phyloP scores from a whole-genome alignment of 1,140 invertebrate genomes.

The Euwallacea fornicatus region DNA sequence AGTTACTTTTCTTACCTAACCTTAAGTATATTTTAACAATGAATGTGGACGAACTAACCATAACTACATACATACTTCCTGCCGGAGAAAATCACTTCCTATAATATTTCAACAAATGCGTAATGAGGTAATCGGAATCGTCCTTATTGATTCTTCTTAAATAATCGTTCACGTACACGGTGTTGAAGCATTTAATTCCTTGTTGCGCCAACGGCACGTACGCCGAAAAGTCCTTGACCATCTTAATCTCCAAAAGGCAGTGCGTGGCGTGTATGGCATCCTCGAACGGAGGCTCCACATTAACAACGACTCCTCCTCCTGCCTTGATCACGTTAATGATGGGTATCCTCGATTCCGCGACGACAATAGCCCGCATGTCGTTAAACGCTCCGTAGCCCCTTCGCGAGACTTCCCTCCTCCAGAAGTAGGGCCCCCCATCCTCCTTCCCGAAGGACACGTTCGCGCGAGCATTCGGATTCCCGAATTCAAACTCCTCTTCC shows the following conservation, averaged over 20 bases:
- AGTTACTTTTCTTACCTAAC: too few species aligned
- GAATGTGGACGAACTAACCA: too few species aligned
- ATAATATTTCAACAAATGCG: conserved; percentile 30
- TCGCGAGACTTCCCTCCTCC: conserved; percentile 59
- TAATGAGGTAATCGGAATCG: conserved; percentile 19
- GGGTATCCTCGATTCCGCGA: conserved; percentile 64
- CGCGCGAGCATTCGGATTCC: conserved; percentile 63
- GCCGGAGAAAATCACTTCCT: background rate
- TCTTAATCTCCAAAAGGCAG: conserved; percentile 47
- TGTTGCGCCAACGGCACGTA: conserved; percentile 46
- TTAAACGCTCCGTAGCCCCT: conserved; percentile 64
- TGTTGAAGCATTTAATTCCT: conserved; percentile 49
- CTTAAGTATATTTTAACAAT: too few species aligned
- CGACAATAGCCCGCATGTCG: conserved; percentile 69
- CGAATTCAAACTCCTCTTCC: conserved; percentile 77
- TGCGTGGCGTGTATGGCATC: conserved; percentile 48
- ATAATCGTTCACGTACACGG: conserved; percentile 47
- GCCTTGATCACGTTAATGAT: conserved; percentile 71
- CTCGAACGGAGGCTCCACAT: conserved; percentile 52
- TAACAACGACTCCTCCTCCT: conserved; percentile 68
- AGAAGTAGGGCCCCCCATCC: conserved; percentile 58
- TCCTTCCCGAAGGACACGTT: conserved; percentile 50
- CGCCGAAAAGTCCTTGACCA: conserved; percentile 37
- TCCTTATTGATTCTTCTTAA: conserved; percentile 31
- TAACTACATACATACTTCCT: too few species aligned